Percentiles rank a stretch among this genome's conserved stretches.
Evolutionary conservation across 2,888 invertebrate genomes (phyloP).

Genomic region (Pandemis heparana): DNA sequence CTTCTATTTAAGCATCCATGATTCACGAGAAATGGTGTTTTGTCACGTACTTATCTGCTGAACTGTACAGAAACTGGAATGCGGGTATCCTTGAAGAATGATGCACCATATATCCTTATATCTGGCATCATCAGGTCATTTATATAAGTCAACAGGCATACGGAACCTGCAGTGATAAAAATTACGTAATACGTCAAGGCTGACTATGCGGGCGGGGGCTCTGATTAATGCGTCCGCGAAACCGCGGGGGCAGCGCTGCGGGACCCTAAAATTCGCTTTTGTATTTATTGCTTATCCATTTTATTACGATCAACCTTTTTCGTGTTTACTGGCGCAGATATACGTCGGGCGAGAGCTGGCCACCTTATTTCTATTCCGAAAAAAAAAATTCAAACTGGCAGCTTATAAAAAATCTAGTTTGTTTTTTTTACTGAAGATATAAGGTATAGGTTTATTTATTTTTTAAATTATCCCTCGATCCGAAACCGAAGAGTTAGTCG

Average conservation of each 20-base stretch:
- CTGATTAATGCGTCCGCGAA: conserved; percentile 75
- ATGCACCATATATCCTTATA: conserved; percentile 6
- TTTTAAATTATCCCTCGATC: too few relatives aligned
- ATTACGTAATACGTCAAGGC: conserved; percentile 73
- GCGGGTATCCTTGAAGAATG: conserved; percentile 2
- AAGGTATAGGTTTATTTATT: too few relatives aligned
- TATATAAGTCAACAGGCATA: conserved; percentile 1
- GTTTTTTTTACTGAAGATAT: too few relatives aligned
- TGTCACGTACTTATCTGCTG: background rate
- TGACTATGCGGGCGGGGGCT: conserved; percentile 57
- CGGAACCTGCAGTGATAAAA: conserved; percentile 58
- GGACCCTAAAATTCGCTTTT: conserved; percentile 62
- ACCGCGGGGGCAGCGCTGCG: conserved; percentile 57
- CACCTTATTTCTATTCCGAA: background rate
- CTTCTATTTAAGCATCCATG: background rate
- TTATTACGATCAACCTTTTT: conserved; percentile 65
- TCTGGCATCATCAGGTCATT: background rate
- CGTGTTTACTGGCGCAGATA: conserved; percentile 53
- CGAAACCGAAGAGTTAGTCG: too few relatives aligned
- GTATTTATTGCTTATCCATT: conserved; percentile 74
- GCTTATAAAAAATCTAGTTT: background rate
- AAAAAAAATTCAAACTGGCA: background rate
- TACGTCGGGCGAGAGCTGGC: conserved; percentile 20
- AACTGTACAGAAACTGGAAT: background rate
- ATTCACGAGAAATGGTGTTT: background rate